These are phyloP conservation scores for Crenichthys baileyi DNA, from an alignment of 2,797 vertebrate species.

Conservation along the genomic window DNA sequence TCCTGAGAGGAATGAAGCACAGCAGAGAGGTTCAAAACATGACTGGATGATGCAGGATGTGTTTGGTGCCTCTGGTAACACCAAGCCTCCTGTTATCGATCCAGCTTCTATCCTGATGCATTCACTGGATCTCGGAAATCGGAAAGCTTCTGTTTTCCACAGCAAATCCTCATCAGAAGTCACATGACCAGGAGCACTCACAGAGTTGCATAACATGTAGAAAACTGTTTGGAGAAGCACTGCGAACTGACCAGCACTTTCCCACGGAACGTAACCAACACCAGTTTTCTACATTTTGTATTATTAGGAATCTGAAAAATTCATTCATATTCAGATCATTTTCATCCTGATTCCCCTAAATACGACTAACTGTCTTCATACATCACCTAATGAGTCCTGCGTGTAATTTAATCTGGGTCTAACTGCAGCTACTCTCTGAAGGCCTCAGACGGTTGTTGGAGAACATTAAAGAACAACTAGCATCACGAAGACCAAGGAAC, in stretches of 20 bases:
- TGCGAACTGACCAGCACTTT: neutral
- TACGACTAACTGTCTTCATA: neutral
- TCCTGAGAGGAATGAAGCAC: neutral
- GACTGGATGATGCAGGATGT: neutral
- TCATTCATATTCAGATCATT: neutral
- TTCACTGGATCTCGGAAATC: neutral
- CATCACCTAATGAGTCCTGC: too few relatives aligned
- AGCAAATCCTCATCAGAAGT: too few relatives aligned
- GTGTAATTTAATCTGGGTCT: too few relatives aligned
- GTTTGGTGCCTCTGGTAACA: too few relatives aligned
- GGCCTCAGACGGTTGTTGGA: too few relatives aligned
- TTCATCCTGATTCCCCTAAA: neutral
- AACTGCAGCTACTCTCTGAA: too few relatives aligned
- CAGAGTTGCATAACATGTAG: neutral
- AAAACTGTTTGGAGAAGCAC: neutral
- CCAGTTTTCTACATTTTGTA: neutral
- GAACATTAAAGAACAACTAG: too few relatives aligned
- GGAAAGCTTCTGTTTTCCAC: too few relatives aligned
- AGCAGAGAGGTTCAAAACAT: neutral
- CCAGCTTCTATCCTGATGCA: neutral
- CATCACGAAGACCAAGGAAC: too few relatives aligned
- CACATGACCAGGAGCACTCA: too few relatives aligned
- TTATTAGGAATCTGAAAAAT: neutral
- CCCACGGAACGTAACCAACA: neutral
- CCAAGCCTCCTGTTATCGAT: too few relatives aligned